These are phyloP conservation scores for Lepilemur septentrionalis DNA, from an alignment of 2,797 vertebrate genomes.

Conservation along the genomic window DNA sequence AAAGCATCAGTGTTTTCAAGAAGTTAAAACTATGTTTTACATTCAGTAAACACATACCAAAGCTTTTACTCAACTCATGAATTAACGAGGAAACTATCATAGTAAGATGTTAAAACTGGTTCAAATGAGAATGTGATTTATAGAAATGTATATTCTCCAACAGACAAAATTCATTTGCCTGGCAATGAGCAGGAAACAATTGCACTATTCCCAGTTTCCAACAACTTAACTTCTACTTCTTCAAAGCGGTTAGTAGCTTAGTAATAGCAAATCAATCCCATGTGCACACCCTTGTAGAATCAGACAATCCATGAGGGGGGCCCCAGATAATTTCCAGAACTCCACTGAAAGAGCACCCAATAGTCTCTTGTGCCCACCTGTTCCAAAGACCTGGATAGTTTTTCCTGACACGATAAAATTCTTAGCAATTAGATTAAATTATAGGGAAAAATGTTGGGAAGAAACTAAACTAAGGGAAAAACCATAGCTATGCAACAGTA, in stretches of 20 bases:
- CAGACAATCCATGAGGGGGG: rapidly evolving
- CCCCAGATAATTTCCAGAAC: not conserved
- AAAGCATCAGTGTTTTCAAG: not conserved
- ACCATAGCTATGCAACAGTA: not conserved
- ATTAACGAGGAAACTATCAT: not conserved
- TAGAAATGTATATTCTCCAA: not conserved
- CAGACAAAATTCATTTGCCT: not conserved
- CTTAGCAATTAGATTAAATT: not conserved
- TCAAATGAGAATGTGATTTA: not conserved
- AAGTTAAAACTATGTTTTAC: not conserved
- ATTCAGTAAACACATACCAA: not conserved
- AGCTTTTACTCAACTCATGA: not conserved
- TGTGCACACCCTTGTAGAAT: not conserved
- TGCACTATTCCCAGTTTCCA: not conserved
- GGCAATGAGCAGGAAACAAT: not conserved
- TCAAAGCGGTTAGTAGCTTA: not conserved
- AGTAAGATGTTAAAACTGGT: not conserved
- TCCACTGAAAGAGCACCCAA: rapidly evolving
- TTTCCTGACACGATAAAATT: not conserved
- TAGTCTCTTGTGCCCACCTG: not conserved
- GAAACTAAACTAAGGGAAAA: not conserved
- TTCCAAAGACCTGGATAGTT: not conserved
- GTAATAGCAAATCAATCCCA: not conserved
- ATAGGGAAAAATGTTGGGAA: not conserved
- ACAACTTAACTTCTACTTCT: not conserved